phyloP scores from a whole-genome alignment of 2,888 invertebrate genomes.

The Leptinotarsa tumamoca region DNA sequence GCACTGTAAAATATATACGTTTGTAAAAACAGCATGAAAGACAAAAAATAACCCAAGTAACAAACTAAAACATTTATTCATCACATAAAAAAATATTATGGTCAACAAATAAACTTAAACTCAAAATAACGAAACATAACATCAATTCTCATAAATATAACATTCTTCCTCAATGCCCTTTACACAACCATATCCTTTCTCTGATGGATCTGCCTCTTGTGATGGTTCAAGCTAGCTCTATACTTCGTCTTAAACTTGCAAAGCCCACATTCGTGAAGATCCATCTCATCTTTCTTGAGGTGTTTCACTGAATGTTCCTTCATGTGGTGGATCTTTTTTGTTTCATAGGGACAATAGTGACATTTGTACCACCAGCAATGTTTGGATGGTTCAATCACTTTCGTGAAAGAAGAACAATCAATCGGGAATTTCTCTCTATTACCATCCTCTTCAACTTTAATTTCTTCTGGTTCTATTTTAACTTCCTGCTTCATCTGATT shows the following conservation, averaged over 20 bases:
- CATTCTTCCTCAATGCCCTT: not conserved
- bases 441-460: not conserved
- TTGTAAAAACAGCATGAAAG: not conserved
- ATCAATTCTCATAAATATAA: constrained; percentile 5
- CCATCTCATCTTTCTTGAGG: constrained; percentile 17
- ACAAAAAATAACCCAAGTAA: not conserved
- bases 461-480: not conserved
- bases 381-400: not conserved
- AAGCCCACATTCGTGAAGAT: constrained; percentile 8
- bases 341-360: constrained; percentile 11
- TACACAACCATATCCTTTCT: constrained; percentile 7
- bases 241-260: constrained; percentile 30
- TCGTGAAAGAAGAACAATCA: not conserved
- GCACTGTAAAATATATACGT: not conserved
- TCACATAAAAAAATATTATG: not conserved
- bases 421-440: not conserved
- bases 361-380: constrained; percentile 15
- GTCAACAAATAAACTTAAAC: not conserved
- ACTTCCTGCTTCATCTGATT: not conserved
- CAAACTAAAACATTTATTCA: not conserved
- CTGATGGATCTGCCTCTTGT: constrained; percentile 2
- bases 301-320: constrained; percentile 23
- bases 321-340: constrained; percentile 7
- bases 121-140: not conserved
- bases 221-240: constrained; percentile 20